A percentile compares a stretch with the other conserved stretches of the same genome.
Conservation (phyloP, 2,797 vertebrate genomes). For the Takifugu ocellatus region DNA sequence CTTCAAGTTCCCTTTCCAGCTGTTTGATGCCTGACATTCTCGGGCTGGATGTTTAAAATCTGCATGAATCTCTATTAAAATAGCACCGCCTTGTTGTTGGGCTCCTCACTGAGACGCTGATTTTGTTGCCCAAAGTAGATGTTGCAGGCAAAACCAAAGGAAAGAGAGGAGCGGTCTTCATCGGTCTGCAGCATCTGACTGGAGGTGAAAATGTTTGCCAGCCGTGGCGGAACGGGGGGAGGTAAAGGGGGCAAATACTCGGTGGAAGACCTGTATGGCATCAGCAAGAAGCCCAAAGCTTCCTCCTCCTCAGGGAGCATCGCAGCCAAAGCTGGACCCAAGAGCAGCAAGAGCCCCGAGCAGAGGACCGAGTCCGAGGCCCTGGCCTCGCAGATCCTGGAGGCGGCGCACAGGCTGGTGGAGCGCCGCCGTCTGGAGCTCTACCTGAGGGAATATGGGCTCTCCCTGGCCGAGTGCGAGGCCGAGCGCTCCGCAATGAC, state of each 20-base stretch:
- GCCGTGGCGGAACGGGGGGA: constrained; percentile 63
- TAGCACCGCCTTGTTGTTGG: constrained; percentile 59
- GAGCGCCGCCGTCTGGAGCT: constrained; percentile 73
- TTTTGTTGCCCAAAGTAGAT: constrained; percentile 33
- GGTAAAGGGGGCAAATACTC: constrained; percentile 79
- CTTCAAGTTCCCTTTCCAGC: constrained; percentile 44
- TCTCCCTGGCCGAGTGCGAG: constrained; percentile 68
- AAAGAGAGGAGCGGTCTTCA: constrained; percentile 20
- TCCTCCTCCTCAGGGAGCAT: constrained; percentile 59
- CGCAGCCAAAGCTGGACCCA: constrained; percentile 49
- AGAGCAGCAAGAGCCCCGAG: constrained; percentile 51
- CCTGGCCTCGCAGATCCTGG: constrained; percentile 74
- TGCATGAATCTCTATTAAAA: constrained; percentile 52
- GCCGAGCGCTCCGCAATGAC: constrained; percentile 71
- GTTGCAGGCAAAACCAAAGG: constrained; percentile 29
- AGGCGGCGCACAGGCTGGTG: constrained; percentile 71
- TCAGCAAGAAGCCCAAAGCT: constrained; percentile 80
- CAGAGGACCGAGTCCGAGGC: constrained; percentile 62
- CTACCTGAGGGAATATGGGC: constrained; percentile 74
- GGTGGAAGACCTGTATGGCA: constrained; percentile 80
- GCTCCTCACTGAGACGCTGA: constrained; percentile 30
- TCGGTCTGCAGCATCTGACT: constrained; percentile 29
- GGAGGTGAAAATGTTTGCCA: constrained; percentile 73
- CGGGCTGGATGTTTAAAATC: constrained; percentile 53
- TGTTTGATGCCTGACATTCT: constrained; percentile 56